Base-by-base conservation (phyloP, 2,888 invertebrate genomes). In the Lasioglossum malachurum region DNA sequence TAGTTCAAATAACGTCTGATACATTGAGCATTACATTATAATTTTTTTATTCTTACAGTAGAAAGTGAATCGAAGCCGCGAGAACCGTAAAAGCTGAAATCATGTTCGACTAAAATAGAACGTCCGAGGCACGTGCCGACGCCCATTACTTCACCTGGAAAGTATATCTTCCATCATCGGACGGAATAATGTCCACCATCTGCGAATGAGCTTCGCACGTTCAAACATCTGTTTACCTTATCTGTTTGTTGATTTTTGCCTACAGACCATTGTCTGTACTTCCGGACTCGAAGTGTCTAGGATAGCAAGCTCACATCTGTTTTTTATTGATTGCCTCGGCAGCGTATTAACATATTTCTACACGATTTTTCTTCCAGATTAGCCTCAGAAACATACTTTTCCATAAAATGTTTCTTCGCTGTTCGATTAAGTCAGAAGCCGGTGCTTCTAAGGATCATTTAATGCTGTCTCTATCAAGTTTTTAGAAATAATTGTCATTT, bases 181-280 rank as follows among this genome's bases (percentile, higher is more conserved):
- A 12, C 19, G 31, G 19, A 49, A 73, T 73, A 46, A 49, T 46
- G 23, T 10, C 27, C 31, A 49, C 23, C 73, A 74, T 74, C 73
- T 49, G 73, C 35, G 23, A 27, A 35, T 19, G 23, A 35, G 31
- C 49, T 49, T 49, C 41, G 31, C 44, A 10, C 27, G 38, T 72
- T 72, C 44, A 4, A 31, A 31, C 73, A 74, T 74, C 73, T 49
- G 73, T 74, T 49, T 49, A 74, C 4, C 73, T 49, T 23, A 49
- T 49, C 49, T 12, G 19, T 10, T 19, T 35, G 19, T 4, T 12
- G 31, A 49, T 35, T 74, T 74, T 74, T 49, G 16, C 12, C 49
- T 35, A 31, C 49, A 49, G 49, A 35, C 49, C 23, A 46, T 31
- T 23, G 31, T 31, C 31, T 31, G 31, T 31, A 31, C 31, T 35